Conservation (phyloP, 1,140 invertebrate species). For the Zaprionus africanus region DNA sequence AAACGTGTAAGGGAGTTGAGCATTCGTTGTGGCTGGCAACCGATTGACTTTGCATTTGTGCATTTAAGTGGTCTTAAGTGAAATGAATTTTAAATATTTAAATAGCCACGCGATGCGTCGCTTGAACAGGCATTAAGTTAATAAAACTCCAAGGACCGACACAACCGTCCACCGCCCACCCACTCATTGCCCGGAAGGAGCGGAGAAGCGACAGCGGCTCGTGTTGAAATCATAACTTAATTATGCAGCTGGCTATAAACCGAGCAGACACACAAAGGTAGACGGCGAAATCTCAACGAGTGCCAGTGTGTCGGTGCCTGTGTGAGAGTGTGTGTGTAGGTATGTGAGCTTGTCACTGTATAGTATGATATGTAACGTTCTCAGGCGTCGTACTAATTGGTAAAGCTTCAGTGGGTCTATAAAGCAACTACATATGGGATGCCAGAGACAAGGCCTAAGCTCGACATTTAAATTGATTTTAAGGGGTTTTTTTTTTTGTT, state of each 20-base stretch:
- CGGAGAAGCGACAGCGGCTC: slow-evolving; percentile 3
- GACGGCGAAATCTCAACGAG: background rate
- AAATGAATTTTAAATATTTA: slow-evolving; percentile 79
- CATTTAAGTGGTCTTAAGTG: slow-evolving; percentile 45
- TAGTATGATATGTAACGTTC: background rate
- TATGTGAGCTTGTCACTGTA: background rate
- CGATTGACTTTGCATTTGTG: slow-evolving; percentile 20
- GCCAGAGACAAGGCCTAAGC: no score
- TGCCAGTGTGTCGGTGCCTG: slow-evolving; percentile 7
- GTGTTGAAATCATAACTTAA: slow-evolving; percentile 70
- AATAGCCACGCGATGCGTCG: slow-evolving; percentile 57
- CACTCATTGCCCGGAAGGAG: background rate
- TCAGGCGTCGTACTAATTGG: no score
- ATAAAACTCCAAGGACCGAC: slow-evolving; percentile 74
- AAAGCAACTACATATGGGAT: no score
- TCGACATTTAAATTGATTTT: no score
- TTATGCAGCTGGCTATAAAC: slow-evolving; percentile 59
- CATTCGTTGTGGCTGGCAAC: background rate
- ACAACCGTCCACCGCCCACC: slow-evolving; percentile 14
- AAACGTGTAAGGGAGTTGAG: background rate
- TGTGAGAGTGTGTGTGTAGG: background rate
- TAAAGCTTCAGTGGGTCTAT: no score
- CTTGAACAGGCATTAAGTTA: slow-evolving; percentile 77
- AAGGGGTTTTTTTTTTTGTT: no score
- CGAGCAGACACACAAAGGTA: slow-evolving; percentile 6